Base-by-base conservation (phyloP, 2,113 vertebrate species). In the Rhegmatorhina hoffmannsi region DNA sequence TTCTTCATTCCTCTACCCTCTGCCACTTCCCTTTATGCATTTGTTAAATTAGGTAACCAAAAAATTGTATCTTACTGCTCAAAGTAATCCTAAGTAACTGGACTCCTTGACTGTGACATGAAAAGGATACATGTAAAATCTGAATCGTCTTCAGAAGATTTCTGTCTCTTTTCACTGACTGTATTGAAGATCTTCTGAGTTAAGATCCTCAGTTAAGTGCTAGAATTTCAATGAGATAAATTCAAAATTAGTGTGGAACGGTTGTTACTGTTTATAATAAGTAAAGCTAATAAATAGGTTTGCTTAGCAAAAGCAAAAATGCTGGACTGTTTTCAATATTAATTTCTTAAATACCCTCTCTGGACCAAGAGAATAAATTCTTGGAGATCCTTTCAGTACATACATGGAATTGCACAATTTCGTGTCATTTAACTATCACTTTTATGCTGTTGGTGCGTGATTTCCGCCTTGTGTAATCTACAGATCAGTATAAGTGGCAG, bases 51-150 rank as follows among this genome's bases (percentile, higher is more conserved):
- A 58, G 4, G 14, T 33, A 74, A 44, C 18, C 18, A 58, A 73
- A 88, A 83, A 29, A 56, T 17, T n/a, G 2, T 52, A 31, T 36
- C 9, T 77, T 82, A 53, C 2, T 43, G 17, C 29, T 79, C 7
- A 6, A 17, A 58, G 7, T n/a, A 23, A 43, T 69, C 16, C 23
- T 33, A 44, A 26, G 29, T 59, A 89, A 87, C 11, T 3, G n/a
- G 11, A 44, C 33, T 91, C 20, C 33, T 63, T 87, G 21, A n/a
- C 55, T 17, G 2, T 91, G 36, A 7, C n/a, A 12, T 75, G 13
- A 40, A 36, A 67, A 91, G 7, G 21, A 80, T 6, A 2, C n/a
- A 23, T 0, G 0, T 69, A 56, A 56, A 8, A 49, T 33, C 44
- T 79, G 62, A 87, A 79, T 36, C 55, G n/a, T 5, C 0, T 55